These are phyloP conservation scores for Danio tinwini DNA, from an alignment of 2,797 vertebrate genomes.

Conservation along the genomic window DNA sequence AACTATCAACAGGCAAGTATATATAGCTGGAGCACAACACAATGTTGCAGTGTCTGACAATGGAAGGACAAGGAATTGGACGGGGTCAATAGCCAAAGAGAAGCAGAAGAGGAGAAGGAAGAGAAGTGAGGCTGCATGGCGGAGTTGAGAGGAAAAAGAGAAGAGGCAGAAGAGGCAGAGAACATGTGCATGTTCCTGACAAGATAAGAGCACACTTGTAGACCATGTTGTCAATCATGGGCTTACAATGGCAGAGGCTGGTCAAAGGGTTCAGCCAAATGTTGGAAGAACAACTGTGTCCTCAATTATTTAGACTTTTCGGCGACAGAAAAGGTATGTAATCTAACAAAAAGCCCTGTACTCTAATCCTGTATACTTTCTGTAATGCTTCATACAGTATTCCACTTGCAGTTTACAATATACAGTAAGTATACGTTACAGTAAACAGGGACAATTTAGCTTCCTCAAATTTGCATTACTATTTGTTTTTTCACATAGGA, in stretches of 20 bases:
- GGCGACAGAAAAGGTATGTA: constrained; percentile 3
- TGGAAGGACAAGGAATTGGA: too few species aligned
- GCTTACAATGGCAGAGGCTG: background rate
- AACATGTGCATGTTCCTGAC: background rate
- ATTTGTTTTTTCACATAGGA: background rate
- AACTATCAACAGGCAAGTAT: too few species aligned
- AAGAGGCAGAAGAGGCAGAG: background rate
- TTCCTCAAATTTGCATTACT: background rate
- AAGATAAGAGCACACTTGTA: background rate
- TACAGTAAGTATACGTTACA: too few species aligned
- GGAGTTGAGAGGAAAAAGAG: background rate
- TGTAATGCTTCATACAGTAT: background rate
- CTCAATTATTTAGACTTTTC: constrained; percentile 5
- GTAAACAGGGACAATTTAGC: too few species aligned
- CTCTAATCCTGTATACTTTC: background rate
- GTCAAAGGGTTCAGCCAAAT: constrained; percentile 9
- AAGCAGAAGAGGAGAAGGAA: too few species aligned
- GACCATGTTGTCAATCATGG: constrained; percentile 4
- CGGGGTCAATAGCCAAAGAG: too few species aligned
- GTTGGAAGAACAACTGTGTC: background rate
- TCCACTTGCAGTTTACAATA: background rate
- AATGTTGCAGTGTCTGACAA: too few species aligned
- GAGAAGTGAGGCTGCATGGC: background rate
- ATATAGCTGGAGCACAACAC: too few species aligned
- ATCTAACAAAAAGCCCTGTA: background rate